phyloP scores from a whole-genome alignment of 37 sponge, comb jelly and placozoan species.

The Theonella swinhoei region DNA sequence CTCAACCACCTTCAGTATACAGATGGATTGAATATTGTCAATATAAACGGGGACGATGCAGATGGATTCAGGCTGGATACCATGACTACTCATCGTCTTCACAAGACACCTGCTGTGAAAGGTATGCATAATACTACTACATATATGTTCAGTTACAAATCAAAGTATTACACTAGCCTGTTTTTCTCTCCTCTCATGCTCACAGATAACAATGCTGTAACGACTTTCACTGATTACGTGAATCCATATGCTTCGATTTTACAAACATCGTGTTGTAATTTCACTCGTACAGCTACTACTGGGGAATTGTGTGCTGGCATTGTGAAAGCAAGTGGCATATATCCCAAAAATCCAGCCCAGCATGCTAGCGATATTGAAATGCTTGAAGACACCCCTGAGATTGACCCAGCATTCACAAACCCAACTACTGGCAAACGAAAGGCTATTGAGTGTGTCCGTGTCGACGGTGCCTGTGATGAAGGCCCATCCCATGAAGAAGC shows the following conservation, averaged over 20 bases:
- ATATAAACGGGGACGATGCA: constrained; percentile 37
- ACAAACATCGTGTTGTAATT: constrained; percentile 37
- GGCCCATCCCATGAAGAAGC: constrained; percentile 33
- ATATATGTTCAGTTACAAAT: too few species aligned
- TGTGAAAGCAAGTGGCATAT: constrained; percentile 13
- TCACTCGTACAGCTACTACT: constrained; percentile 21
- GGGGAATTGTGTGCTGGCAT: constrained; percentile 31
- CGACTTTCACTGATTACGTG: constrained; percentile 20
- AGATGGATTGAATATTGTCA: constrained; percentile 13
- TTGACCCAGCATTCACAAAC: not conserved
- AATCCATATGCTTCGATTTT: constrained; percentile 8
- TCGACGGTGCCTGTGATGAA: constrained; percentile 30
- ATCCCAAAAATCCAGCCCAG: constrained; percentile 8
- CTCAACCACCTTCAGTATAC: constrained; percentile 19
- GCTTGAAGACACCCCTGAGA: not conserved
- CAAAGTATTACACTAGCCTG: too few species aligned
- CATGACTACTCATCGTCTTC: too few species aligned
- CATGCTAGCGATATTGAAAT: not conserved
- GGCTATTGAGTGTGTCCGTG: too few species aligned
- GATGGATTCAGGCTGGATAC: constrained; percentile 29
- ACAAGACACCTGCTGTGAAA: constrained; percentile 31
- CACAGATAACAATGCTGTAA: not conserved
- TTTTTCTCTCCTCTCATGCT: too few species aligned
- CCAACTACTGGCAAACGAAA: not conserved
- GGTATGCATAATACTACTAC: too few species aligned